These are phyloP conservation scores for Herpailurus yagouaroundi DNA, from an alignment of 2,113 vertebrate species.

Conservation along the genomic window DNA sequence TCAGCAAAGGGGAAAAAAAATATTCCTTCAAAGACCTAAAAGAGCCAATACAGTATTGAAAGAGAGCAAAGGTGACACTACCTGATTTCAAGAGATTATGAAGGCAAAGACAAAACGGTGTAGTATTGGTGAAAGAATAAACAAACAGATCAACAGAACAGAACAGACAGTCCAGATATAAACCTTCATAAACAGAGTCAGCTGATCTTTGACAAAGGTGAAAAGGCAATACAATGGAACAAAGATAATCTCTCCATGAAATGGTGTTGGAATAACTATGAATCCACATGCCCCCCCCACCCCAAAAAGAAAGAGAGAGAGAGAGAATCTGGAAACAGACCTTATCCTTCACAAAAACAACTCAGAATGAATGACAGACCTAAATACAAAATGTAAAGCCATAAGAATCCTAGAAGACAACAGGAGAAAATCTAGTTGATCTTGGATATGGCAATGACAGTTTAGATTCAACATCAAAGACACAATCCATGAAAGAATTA, in stretches of 20 bases:
- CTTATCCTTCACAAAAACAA: neutral
- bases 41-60: neutral
- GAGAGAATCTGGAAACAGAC: neutral
- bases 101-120: too few relatives aligned
- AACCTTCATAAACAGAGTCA: neutral
- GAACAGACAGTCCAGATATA: neutral
- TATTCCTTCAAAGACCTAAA: neutral
- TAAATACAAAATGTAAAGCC: neutral
- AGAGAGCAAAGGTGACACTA: neutral
- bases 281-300: too few relatives aligned
- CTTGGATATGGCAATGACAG: too few relatives aligned
- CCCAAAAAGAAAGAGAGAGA: neutral
- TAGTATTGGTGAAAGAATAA: fast-evolving
- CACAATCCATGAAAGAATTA: neutral
- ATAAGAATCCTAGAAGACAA: neutral
- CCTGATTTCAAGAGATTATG: neutral
- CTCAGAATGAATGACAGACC: neutral
- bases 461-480: neutral
- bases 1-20: neutral
- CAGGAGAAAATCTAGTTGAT: neutral
- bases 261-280: neutral
- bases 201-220: neutral
- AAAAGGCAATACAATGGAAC: neutral
- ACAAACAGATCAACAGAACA: neutral
- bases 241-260: neutral